A percentile compares a stretch with the other conserved stretches of the same genome.
These are phyloP conservation scores for Loripinus fragilis DNA, from an alignment of 2,888 invertebrate species.

Conservation along the genomic window DNA sequence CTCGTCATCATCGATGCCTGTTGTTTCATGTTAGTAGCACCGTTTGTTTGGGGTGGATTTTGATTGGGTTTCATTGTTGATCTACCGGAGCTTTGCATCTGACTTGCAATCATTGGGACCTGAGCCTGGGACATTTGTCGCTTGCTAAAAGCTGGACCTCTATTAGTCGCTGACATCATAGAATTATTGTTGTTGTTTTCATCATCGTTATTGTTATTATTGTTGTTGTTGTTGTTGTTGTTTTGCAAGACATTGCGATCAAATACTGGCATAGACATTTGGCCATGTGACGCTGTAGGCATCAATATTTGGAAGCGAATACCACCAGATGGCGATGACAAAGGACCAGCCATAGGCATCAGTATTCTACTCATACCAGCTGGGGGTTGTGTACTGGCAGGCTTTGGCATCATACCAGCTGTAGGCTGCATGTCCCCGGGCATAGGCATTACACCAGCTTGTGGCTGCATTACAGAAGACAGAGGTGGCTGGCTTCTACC, in stretches of 20 bases:
- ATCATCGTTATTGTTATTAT: neutral
- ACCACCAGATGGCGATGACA: neutral
- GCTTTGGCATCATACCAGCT: too few relatives aligned
- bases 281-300: neutral
- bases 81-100: neutral
- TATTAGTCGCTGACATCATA: neutral
- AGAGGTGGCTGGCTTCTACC: neutral
- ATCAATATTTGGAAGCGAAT: neutral
- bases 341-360: too few relatives aligned
- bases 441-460: too few relatives aligned
- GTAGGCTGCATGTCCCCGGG: too few relatives aligned
- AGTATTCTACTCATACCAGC: too few relatives aligned
- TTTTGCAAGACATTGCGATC: neutral
- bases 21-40: neutral
- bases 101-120: too few relatives aligned
- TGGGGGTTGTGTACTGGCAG: too few relatives aligned
- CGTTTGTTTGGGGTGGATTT: neutral
- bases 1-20: neutral
- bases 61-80: neutral
- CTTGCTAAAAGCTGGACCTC: too few relatives aligned
- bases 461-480: too few relatives aligned
- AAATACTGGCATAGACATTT: slow-evolving; percentile 5
- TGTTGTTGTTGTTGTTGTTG: slow-evolving; percentile 2
- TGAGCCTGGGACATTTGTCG: too few relatives aligned
- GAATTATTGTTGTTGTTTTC: neutral